Conservation (phyloP, 2,888 invertebrate species). For the Coelinius sp. region DNA sequence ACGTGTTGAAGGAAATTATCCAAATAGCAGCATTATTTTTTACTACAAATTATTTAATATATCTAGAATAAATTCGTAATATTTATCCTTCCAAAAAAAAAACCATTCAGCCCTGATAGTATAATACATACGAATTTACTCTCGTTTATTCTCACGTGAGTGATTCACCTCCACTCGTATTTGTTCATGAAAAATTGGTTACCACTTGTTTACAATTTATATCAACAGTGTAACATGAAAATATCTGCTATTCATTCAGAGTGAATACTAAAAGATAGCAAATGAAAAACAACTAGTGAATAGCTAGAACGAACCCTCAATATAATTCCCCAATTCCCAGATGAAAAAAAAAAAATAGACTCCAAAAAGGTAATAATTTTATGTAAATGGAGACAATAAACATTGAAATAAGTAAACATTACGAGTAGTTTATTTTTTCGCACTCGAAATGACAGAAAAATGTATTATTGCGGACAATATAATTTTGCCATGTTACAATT, state of each 20-base stretch:
- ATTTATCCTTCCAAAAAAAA: too few species aligned
- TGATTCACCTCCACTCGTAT: not conserved
- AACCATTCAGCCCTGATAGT: not conserved
- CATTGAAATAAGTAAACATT: not conserved
- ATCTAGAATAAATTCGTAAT: too few species aligned
- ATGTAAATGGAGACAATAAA: not conserved
- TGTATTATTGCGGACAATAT: slow-evolving; percentile 13
- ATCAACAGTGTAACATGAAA: not conserved
- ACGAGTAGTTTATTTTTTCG: not conserved
- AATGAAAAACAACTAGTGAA: not conserved
- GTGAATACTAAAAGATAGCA: not conserved
- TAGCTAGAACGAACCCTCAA: not conserved
- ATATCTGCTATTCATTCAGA: not conserved
- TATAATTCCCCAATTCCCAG: not conserved
- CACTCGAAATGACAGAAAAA: not conserved
- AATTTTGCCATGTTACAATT: slow-evolving; percentile 5
- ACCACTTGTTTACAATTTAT: not conserved
- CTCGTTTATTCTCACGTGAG: not conserved
- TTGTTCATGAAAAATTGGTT: not conserved
- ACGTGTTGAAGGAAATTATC: too few species aligned
- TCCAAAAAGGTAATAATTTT: too few species aligned
- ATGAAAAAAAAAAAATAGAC: too few species aligned
- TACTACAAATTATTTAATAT: too few species aligned
- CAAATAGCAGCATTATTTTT: too few species aligned
- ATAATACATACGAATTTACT: not conserved